phyloP scores from a whole-genome alignment of 2,888 invertebrate genomes.

The Melanophora roralis region DNA sequence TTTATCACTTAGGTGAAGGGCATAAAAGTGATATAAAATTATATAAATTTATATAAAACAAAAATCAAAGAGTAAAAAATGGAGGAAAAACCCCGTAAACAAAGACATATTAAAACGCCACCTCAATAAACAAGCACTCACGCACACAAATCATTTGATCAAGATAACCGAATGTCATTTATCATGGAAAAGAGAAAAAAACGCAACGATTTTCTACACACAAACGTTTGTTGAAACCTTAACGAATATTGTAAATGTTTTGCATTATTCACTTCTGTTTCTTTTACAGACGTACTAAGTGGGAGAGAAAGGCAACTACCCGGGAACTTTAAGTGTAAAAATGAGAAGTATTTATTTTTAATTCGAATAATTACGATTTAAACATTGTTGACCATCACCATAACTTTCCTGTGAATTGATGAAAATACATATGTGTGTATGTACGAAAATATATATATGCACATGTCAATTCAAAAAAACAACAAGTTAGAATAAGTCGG shows the following conservation, averaged over 20 bases:
- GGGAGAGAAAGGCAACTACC: constrained; percentile 3
- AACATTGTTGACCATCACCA: constrained; percentile 45
- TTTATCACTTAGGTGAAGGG: too few relatives aligned
- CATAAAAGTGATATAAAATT: too few relatives aligned
- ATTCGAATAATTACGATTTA: constrained; percentile 19
- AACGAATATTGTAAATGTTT: constrained; percentile 40
- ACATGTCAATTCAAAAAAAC: too few relatives aligned
- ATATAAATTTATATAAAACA: constrained; percentile 1
- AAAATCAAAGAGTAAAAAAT: neutral
- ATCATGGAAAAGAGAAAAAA: constrained; percentile 37
- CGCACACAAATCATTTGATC: constrained; percentile 34
- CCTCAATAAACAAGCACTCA: neutral
- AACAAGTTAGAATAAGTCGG: too few relatives aligned
- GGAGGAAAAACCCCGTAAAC: neutral
- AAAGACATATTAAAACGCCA: constrained; percentile 40
- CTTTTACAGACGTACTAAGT: neutral
- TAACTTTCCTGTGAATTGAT: neutral
- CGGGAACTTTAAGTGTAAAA: constrained; percentile 25
- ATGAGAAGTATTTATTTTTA: constrained; percentile 48
- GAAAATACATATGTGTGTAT: neutral
- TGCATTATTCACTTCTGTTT: too few relatives aligned
- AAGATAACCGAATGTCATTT: constrained; percentile 53
- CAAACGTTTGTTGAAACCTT: neutral
- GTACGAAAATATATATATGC: too few relatives aligned
- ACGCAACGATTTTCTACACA: constrained; percentile 4